Conservation (phyloP, 2,797 vertebrate species). For the Onychomys torridus region DNA sequence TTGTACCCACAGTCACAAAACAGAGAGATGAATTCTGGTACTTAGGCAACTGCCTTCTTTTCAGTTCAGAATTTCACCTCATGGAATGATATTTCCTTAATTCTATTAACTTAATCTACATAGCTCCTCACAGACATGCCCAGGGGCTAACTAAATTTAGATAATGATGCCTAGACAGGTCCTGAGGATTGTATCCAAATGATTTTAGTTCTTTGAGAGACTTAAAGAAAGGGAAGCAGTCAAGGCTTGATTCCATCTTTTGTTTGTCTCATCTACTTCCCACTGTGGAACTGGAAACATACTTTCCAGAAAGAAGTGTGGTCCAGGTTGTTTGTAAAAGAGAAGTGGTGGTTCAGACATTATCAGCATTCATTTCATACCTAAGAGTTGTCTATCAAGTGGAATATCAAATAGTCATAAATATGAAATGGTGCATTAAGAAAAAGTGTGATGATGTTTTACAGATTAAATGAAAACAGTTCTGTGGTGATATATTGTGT, state of each 20-base stretch:
- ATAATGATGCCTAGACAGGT: no score
- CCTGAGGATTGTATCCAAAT: neutral
- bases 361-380: neutral
- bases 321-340: neutral
- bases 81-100: neutral
- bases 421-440: neutral
- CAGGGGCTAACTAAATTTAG: neutral
- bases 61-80: neutral
- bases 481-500: neutral
- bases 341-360: neutral
- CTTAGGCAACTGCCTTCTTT: neutral
- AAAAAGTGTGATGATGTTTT: neutral
- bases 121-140: neutral
- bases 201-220: neutral
- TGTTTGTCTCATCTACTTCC: neutral
- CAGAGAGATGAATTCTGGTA: neutral
- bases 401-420: neutral
- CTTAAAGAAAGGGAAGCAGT: neutral
- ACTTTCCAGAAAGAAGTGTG: neutral
- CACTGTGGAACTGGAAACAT: neutral
- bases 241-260: neutral
- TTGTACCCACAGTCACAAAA: neutral
- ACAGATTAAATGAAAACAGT: neutral
- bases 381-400: neutral
- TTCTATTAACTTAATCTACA: neutral